Conservation (phyloP, 2,888 invertebrate genomes). For the Spisula solida region DNA sequence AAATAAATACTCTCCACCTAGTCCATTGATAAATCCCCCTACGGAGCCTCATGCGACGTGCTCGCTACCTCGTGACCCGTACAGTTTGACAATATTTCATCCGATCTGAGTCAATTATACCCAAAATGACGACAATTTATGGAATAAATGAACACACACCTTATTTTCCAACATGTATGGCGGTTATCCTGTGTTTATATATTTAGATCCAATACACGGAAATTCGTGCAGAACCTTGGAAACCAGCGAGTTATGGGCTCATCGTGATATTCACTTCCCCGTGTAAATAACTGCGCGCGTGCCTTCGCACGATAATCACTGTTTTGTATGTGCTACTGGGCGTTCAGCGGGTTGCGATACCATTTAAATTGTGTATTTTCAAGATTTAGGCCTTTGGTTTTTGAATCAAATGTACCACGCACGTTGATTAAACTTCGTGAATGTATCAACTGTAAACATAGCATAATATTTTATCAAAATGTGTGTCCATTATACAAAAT, state of each 20-base stretch:
- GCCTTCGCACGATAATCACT: conserved; percentile 47
- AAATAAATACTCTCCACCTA: not conserved
- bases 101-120: not conserved
- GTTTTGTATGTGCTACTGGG: not conserved
- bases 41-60: conserved; percentile 36
- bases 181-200: not conserved
- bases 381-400: too few relatives aligned
- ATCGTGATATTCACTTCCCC: conserved; percentile 54
- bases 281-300: conserved; percentile 55
- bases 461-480: too few relatives aligned
- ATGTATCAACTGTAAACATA: too few relatives aligned
- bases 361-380: too few relatives aligned
- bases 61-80: conserved; percentile 38
- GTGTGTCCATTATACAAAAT: too few relatives aligned
- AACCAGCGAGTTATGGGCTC: conserved; percentile 43
- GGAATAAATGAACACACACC: not conserved
- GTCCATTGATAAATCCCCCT: conserved; percentile 11
- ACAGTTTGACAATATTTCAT: conserved; percentile 14
- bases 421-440: too few relatives aligned
- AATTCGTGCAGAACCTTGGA: conserved; percentile 43
- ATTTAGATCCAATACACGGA: conserved; percentile 30
- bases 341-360: too few relatives aligned
- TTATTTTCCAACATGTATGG: not conserved
- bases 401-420: too few relatives aligned
- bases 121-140: not conserved